Evolutionary conservation across 1,140 invertebrate genomes (phyloP).

Genomic region (Diorhabda sublineata): DNA sequence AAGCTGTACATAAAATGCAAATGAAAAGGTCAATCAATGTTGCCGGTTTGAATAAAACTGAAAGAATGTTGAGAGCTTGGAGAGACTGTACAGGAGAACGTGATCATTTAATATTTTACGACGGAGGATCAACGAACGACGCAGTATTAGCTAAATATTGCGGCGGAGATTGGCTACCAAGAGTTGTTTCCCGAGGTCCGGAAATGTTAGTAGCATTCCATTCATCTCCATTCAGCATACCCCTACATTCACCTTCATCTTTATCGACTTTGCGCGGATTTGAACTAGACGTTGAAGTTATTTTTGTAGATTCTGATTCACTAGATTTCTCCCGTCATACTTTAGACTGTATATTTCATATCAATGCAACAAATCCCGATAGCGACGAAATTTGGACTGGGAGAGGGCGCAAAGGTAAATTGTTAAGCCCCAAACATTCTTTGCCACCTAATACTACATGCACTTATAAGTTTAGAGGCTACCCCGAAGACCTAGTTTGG

Average conservation of each 20-base stretch:
- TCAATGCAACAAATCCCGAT: slow-evolving; percentile 63
- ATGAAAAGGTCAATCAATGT: slow-evolving; percentile 62
- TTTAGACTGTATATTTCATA: slow-evolving; percentile 64
- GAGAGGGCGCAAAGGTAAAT: slow-evolving; percentile 56
- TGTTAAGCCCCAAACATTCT: slow-evolving; percentile 77
- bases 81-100: slow-evolving; percentile 75
- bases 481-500: slow-evolving; percentile 76
- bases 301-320: slow-evolving; percentile 79
- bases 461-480: slow-evolving; percentile 77
- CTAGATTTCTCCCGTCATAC: slow-evolving; percentile 62
- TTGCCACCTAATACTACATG: slow-evolving; percentile 81
- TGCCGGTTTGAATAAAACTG: slow-evolving; percentile 63
- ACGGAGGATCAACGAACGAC: slow-evolving; percentile 74
- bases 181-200: slow-evolving; percentile 66
- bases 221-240: slow-evolving; percentile 71
- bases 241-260: slow-evolving; percentile 54
- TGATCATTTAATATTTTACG: slow-evolving; percentile 81
- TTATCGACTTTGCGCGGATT: slow-evolving; percentile 66
- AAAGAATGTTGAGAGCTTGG: slow-evolving; percentile 68
- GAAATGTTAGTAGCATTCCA: slow-evolving; percentile 83
- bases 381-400: slow-evolving; percentile 48
- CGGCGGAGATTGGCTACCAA: slow-evolving; percentile 75
- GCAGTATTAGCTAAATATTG: slow-evolving; percentile 81
- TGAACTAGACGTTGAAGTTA: slow-evolving; percentile 80
- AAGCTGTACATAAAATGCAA: slow-evolving; percentile 66